Evolutionary conservation across 1,140 invertebrate species (phyloP).

Genomic region (Pectinophora gossypiella): DNA sequence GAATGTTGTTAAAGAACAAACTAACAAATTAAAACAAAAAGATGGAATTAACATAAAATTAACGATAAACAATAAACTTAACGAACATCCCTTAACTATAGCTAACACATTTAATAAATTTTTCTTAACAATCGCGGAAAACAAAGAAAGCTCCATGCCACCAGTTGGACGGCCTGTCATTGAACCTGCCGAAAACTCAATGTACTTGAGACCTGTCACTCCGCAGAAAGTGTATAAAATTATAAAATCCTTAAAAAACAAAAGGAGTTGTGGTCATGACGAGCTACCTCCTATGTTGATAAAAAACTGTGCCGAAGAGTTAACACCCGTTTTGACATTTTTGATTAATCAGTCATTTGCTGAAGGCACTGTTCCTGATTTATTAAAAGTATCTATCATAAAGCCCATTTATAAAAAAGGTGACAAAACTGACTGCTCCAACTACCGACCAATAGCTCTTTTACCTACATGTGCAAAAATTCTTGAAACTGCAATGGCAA

Average conservation of each 20-base stretch:
- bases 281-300: slow-evolving; percentile 1
- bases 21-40: neutral
- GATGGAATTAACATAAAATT: slow-evolving; percentile 6
- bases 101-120: slow-evolving; percentile 1
- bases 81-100: neutral
- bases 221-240: neutral
- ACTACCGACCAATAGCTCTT: slow-evolving; percentile 5
- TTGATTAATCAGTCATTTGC: slow-evolving; percentile 7
- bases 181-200: neutral
- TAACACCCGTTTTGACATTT: neutral
- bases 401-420: slow-evolving; percentile 7
- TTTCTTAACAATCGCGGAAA: neutral
- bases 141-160: neutral
- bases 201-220: neutral
- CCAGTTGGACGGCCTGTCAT: neutral
- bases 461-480: slow-evolving; percentile 2
- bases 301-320: slow-evolving; percentile 3
- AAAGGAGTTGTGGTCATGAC: slow-evolving; percentile 2
- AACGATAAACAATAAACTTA: neutral
- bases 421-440: neutral
- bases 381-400: slow-evolving; percentile 1
- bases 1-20: slow-evolving; percentile 5
- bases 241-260: neutral
- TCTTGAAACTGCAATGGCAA: slow-evolving; percentile 8
- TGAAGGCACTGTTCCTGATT: neutral